Percentiles rank a stretch among this genome's conserved stretches.
Evolutionary conservation across 2,113 vertebrate genomes (phyloP).

Genomic region (Egretta garzetta): DNA sequence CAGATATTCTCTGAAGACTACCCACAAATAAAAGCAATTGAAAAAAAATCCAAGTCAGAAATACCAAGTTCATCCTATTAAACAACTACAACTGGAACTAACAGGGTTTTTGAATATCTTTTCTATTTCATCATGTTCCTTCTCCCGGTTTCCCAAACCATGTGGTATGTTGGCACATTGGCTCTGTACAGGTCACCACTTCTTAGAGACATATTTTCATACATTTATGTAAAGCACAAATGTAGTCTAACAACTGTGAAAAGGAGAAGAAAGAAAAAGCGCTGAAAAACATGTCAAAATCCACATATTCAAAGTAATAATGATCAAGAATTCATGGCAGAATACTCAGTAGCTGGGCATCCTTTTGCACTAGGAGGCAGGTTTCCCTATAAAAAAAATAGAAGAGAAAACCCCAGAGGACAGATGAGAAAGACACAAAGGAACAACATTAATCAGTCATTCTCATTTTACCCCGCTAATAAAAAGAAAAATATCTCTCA

Average conservation of each 20-base stretch:
- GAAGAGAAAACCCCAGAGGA: not conserved
- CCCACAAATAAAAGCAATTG: not conserved
- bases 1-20: not conserved
- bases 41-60: not conserved
- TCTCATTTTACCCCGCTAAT: not conserved
- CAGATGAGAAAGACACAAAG: not conserved
- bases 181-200: not conserved
- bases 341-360: not conserved
- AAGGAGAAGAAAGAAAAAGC: not conserved
- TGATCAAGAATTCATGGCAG: not conserved
- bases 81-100: not conserved
- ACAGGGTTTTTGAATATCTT: not conserved
- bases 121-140: not conserved
- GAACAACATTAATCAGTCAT: not conserved
- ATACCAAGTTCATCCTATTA: not conserved
- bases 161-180: not conserved
- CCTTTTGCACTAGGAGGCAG: not conserved
- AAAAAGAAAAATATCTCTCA: not conserved
- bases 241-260: not conserved
- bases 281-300: not conserved
- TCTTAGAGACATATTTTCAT: not conserved
- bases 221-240: not conserved
- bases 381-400: not conserved
- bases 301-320: not conserved
- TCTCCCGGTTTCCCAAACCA: not conserved